Evolutionary conservation across 1,140 invertebrate species (phyloP).

Genomic region (Drosophila ercepeae): DNA sequence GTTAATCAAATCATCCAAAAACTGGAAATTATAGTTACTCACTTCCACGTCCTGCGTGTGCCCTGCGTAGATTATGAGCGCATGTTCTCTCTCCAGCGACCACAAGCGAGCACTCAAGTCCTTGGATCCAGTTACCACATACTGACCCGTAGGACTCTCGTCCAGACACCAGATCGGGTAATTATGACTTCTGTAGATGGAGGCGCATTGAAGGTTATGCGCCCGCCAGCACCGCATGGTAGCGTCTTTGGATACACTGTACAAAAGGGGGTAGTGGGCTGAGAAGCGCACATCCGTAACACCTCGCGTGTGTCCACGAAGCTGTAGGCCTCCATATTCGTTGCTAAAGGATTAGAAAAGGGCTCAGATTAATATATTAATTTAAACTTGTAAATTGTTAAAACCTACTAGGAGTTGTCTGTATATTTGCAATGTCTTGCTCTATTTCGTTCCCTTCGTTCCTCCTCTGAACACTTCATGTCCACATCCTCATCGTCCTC

Average conservation of each 20-base stretch:
- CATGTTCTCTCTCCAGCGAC: constrained; percentile 91
- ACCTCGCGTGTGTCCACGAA: constrained; percentile 90
- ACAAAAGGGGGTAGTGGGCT: constrained; percentile 85
- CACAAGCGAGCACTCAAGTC: constrained; percentile 94
- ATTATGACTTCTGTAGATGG: constrained; percentile 91
- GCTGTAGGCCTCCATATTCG: constrained; percentile 85
- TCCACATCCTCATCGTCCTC: constrained; percentile 18
- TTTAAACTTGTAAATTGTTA: background rate
- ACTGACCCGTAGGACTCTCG: constrained; percentile 89
- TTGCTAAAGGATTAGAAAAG: constrained; percentile 41
- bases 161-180: constrained; percentile 95
- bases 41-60: constrained; percentile 93
- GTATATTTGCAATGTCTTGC: constrained; percentile 58
- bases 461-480: constrained; percentile 25
- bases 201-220: constrained; percentile 87
- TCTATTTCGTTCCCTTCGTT: constrained; percentile 38
- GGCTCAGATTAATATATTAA: background rate
- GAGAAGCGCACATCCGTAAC: constrained; percentile 90
- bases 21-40: constrained; percentile 5
- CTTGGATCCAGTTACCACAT: constrained; percentile 92
- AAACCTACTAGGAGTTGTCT: constrained; percentile 73
- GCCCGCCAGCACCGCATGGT: constrained; percentile 90
- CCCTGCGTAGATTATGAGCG: constrained; percentile 91
- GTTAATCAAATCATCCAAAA: background rate
- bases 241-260: constrained; percentile 91